Base-by-base conservation (phyloP, 2,797 vertebrate genomes). In the Peromyscus eremicus region DNA sequence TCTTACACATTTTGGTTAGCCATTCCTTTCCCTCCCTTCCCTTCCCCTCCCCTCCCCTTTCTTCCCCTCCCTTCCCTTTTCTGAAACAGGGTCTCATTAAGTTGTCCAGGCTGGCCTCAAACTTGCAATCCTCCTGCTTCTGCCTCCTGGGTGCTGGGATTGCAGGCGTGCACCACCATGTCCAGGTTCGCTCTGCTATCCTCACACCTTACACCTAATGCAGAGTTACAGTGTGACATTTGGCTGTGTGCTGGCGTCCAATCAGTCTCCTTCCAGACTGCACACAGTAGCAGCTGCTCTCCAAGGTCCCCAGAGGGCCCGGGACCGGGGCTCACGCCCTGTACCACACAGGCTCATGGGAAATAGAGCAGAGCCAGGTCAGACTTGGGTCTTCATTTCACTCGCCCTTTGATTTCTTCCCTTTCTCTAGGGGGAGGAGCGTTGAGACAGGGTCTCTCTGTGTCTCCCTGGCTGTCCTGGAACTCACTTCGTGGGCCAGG, bases 1-100 rank as follows among this genome's bases (percentile, higher is more conserved):
- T 17, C 40, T 21, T 32, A 46, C 17, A 68, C 43, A 29, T 23
- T 66, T 85, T 23, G 1, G 4, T 32, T 64, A 64, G n/a, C 19
- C 16, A 3, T n/a, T 11, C 13, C 60, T 10, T 12, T 11, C 2
- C 34, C 11, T 17, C 14, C 21, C n/a, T 12, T 12, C 8, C 1
- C n/a, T 8, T 37, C 32, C n/a, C 29, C n/a, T n/a, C 46, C 46
- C 46, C 46, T 8, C 46, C 49, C 49, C 49, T 49, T 11, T 11
- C 49, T 23, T 4, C 11, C 71, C 19, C 40, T 29, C 64, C n/a
- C 49, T 46, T 34, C 11, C 23, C 2, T 49, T 21, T n/a, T 62
- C 5, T n/a, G 2, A 17, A 1, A 21, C 5, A 55, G 60, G 37
- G 32, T 68, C 40, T 85, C 62, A 6, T 32, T 68, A 68, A 3